Conservation (phyloP, 2,113 vertebrate species). For the Mustelus asterias region DNA sequence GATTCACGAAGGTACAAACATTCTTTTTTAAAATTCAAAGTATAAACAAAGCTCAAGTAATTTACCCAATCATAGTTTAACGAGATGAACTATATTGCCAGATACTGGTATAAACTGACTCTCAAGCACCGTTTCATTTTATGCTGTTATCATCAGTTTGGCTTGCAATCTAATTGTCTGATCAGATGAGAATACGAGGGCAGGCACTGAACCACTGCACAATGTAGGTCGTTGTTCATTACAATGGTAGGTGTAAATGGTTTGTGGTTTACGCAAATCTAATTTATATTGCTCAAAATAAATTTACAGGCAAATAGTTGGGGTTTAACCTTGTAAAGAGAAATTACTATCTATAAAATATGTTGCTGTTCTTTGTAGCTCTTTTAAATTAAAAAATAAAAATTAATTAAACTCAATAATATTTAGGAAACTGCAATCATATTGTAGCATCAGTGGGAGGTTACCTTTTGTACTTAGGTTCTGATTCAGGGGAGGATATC, state of each 20-base stretch:
- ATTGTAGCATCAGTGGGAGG: not conserved
- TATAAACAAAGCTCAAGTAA: not conserved
- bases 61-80: not conserved
- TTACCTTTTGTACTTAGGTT: constrained; percentile 21
- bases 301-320: not conserved
- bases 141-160: not conserved
- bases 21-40: not conserved
- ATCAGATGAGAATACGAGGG: not conserved
- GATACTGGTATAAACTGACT: not conserved
- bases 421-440: not conserved
- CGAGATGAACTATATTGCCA: not conserved
- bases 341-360: not conserved
- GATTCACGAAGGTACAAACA: not conserved
- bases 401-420: not conserved
- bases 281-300: not conserved
- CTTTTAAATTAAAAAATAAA: not conserved
- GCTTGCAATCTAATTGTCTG: not conserved
- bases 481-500: constrained; percentile 27
- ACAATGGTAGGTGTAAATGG: not conserved
- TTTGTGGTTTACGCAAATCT: not conserved
- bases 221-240: not conserved
- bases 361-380: not conserved
- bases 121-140: not conserved
- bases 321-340: not conserved
- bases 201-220: not conserved